Percentiles rank a stretch among this genome's conserved stretches.
These are phyloP conservation scores for Aspidiotus destructor DNA, from an alignment of 2,888 invertebrate species.

Conservation along the genomic window DNA sequence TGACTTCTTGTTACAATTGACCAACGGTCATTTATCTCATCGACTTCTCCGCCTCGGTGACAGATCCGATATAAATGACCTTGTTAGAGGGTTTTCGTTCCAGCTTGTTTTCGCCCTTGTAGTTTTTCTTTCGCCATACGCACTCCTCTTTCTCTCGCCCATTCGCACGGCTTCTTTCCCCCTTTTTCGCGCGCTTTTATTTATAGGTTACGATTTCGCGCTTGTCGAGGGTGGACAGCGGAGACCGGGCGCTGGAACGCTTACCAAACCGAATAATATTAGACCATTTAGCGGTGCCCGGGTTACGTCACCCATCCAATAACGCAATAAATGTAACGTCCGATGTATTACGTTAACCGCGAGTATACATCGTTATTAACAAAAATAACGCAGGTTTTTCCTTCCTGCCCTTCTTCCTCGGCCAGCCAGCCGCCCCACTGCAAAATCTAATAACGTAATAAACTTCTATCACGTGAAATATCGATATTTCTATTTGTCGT, in stretches of 20 bases:
- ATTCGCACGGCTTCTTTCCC: slow-evolving; percentile 4
- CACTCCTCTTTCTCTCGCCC: not conserved
- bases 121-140: not conserved
- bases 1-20: slow-evolving; percentile 27
- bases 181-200: slow-evolving; percentile 1
- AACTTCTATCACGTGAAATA: too few species aligned
- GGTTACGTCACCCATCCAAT: slow-evolving; percentile 17
- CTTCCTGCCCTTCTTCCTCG: slow-evolving; percentile 2
- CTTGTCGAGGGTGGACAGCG: slow-evolving; percentile 14
- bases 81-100: slow-evolving; percentile 25
- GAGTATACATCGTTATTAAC: not conserved
- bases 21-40: slow-evolving; percentile 30
- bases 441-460: too few species aligned
- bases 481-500: not conserved
- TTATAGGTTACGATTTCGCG: slow-evolving; percentile 1
- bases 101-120: slow-evolving; percentile 25
- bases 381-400: too few species aligned
- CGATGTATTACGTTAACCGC: slow-evolving; percentile 4
- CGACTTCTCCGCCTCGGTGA: slow-evolving; percentile 8
- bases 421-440: not conserved
- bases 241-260: not conserved
- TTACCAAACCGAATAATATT: slow-evolving; percentile 18
- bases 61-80: slow-evolving; percentile 26
- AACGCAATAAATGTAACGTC: slow-evolving; percentile 7
- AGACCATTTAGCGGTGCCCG: slow-evolving; percentile 23